phyloP scores from a whole-genome alignment of 2,888 invertebrate genomes.

The Myopa testacea region DNA sequence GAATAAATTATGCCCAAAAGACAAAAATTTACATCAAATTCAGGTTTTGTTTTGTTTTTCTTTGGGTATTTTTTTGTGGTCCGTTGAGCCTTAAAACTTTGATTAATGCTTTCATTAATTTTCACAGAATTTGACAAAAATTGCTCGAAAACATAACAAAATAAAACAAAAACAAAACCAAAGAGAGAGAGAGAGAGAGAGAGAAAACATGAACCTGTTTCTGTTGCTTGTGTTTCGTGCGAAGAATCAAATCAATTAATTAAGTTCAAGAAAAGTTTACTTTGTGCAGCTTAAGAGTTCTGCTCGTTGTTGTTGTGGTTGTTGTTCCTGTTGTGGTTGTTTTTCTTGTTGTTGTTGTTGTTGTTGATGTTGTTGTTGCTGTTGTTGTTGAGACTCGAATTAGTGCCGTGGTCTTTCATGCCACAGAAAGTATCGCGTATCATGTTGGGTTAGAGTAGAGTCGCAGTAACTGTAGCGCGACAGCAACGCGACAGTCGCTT shows the following conservation, averaged over 20 bases:
- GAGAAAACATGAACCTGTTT: not conserved
- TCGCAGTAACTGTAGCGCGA: not conserved
- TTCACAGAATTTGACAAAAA: slow-evolving; percentile 33
- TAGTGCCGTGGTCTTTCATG: not conserved
- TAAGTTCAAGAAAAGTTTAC: slow-evolving; percentile 1
- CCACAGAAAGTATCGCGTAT: slow-evolving; percentile 5
- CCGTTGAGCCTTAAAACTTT: not conserved
- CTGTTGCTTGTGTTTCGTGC: not conserved
- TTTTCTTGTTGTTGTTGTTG: no score
- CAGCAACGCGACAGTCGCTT: not conserved
- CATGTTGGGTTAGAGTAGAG: not conserved
- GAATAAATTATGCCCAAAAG: slow-evolving; percentile 39
- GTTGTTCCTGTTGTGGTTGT: not conserved
- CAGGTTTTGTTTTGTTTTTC: not conserved
- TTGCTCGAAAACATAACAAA: not conserved
- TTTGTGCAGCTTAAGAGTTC: not conserved
- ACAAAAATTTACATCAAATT: slow-evolving; percentile 15
- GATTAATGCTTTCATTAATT: slow-evolving; percentile 38
- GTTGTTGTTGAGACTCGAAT: no score
- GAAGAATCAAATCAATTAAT: slow-evolving; percentile 15
- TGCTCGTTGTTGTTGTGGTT: not conserved
- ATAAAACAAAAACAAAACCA: not conserved
- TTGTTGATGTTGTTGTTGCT: no score
- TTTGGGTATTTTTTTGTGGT: not conserved
- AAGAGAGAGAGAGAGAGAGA: not conserved